Percentiles rank a stretch among this genome's conserved stretches.
Conservation (phyloP, 92 coral and sea anemone genomes). For the Epizoanthus rinbou region DNA sequence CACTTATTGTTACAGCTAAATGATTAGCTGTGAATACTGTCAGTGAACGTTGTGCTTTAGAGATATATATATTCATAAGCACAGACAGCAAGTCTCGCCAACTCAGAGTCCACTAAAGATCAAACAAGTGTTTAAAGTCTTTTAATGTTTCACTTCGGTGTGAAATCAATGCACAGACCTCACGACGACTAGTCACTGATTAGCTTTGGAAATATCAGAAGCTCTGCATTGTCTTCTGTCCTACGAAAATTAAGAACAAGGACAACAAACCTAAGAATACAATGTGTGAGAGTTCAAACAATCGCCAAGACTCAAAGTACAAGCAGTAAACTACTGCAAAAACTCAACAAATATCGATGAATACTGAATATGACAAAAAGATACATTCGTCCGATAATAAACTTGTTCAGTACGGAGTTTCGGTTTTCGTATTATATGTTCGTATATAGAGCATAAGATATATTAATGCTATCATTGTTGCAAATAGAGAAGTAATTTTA, state of each 20-base stretch:
- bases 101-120: background rate
- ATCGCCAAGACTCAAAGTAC: background rate
- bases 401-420: no score
- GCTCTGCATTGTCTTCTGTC: background rate
- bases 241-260: constrained; percentile 20
- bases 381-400: no score
- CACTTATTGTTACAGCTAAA: background rate
- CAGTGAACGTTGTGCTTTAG: background rate
- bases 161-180: constrained; percentile 9
- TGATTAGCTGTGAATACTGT: background rate
- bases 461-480: no score
- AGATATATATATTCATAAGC: background rate
- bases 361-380: background rate
- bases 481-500: no score
- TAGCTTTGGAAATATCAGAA: constrained; percentile 17
- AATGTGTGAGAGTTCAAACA: constrained; percentile 7
- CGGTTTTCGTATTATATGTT: no score
- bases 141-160: background rate
- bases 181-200: background rate
- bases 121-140: constrained; percentile 13
- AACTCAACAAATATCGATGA: background rate
- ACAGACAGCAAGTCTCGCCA: constrained; percentile 5
- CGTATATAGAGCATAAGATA: no score
- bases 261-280: constrained; percentile 30
- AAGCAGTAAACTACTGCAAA: background rate